phyloP scores from a whole-genome alignment of 1,140 invertebrate species.

The Pemphigus obesinymphae region DNA sequence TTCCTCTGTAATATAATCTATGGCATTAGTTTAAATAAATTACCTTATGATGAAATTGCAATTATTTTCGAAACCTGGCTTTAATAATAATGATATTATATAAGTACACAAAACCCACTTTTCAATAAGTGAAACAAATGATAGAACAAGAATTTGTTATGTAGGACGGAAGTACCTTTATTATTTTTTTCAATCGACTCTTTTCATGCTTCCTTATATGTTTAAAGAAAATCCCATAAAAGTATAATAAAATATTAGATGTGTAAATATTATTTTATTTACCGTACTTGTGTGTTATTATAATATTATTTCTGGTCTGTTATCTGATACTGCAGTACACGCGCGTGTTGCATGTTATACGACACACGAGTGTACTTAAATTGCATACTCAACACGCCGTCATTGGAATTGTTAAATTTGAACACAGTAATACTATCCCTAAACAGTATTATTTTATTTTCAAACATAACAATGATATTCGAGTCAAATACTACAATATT shows the following conservation, averaged over 20 bases:
- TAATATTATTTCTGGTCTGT: not conserved
- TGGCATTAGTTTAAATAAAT: no score
- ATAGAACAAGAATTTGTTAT: not conserved
- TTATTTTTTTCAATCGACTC: not conserved
- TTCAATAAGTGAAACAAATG: not conserved
- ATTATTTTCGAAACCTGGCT: no score
- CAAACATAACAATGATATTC: not conserved
- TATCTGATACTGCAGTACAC: no score
- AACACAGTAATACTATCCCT: not conserved
- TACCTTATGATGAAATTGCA: no score
- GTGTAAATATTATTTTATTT: not conserved
- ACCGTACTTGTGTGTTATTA: not conserved
- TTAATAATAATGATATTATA: no score
- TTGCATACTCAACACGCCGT: constrained; percentile 13
- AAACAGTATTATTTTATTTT: not conserved
- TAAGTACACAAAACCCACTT: no score
- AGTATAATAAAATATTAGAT: not conserved
- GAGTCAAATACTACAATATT: no score
- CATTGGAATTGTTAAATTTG: not conserved
- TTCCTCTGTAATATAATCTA: no score
- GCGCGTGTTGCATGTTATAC: no score
- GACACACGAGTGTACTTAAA: not conserved
- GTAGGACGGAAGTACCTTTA: no score
- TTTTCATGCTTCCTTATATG: no score
- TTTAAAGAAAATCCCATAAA: no score